Evolutionary conservation across 1,140 invertebrate genomes (phyloP).

Genomic region (Zaprionus camerounensis): DNA sequence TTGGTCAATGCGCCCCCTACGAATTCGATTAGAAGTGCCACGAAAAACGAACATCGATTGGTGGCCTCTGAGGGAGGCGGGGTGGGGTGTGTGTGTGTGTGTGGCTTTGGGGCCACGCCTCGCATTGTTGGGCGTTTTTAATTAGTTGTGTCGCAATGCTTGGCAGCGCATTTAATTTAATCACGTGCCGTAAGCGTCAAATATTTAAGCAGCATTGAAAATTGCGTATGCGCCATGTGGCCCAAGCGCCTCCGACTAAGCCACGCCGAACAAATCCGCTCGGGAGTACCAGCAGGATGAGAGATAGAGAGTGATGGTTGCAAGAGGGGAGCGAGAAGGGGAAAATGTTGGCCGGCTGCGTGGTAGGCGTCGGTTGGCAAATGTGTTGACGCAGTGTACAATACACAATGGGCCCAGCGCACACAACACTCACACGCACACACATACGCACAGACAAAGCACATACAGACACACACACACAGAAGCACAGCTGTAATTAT

Average conservation of each 20-base stretch:
- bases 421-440: constrained; percentile 46
- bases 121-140: constrained; percentile 72
- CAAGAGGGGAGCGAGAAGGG: too few relatives aligned
- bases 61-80: background rate
- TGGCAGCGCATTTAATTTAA: constrained; percentile 72
- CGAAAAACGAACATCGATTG: constrained; percentile 47
- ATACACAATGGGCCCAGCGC: constrained; percentile 73
- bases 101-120: constrained; percentile 12
- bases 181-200: constrained; percentile 74
- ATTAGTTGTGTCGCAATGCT: constrained; percentile 75
- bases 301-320: constrained; percentile 25
- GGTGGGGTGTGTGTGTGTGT: background rate
- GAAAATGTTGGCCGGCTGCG: background rate
- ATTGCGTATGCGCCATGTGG: constrained; percentile 74
- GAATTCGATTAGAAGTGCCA: constrained; percentile 53
- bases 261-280: constrained; percentile 40
- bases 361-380: constrained; percentile 60
- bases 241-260: constrained; percentile 32
- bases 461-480: constrained; percentile 40
- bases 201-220: constrained; percentile 74
- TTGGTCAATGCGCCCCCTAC: constrained; percentile 48
- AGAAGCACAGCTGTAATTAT: constrained; percentile 66
- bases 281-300: constrained; percentile 5
- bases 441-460: constrained; percentile 18
- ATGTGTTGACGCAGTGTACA: constrained; percentile 81